Percentiles rank a stretch among this genome's conserved stretches.
phyloP scores from a whole-genome alignment of 2,113 vertebrate species.

The Daboia siamensis region DNA sequence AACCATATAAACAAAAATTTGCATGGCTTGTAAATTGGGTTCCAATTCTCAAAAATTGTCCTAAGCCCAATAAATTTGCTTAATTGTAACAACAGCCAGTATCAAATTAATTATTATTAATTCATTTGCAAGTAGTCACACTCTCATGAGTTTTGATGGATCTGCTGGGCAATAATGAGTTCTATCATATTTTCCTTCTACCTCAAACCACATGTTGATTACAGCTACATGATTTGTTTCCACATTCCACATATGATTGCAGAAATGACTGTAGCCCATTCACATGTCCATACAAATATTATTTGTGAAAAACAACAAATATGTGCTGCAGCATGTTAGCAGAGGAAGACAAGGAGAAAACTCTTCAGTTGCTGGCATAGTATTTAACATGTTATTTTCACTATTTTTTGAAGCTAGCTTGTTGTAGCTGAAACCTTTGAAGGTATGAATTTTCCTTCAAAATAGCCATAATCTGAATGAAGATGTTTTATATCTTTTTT shows the following conservation, averaged over 20 bases:
- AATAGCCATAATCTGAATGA: not conserved
- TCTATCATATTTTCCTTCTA: conserved; percentile 11
- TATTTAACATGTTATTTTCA: conserved; percentile 6
- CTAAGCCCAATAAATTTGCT: conserved; percentile 54
- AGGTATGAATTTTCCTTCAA: not conserved
- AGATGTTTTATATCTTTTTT: not conserved
- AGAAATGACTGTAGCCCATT: not conserved
- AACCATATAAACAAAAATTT: conserved; percentile 63
- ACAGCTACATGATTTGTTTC: rapidly evolving
- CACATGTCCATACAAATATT: not conserved
- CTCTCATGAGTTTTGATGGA: conserved; percentile 38
- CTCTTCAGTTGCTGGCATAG: not conserved
- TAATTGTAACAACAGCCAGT: conserved; percentile 62
- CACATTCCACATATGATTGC: not conserved
- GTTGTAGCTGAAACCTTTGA: not conserved
- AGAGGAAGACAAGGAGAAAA: not conserved
- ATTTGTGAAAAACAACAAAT: not conserved
- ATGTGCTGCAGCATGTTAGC: not conserved
- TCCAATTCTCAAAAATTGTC: conserved; percentile 59
- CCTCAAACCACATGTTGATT: not conserved
- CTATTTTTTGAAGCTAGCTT: not conserved
- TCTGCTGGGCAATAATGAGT: conserved; percentile 14
- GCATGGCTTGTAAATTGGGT: conserved; percentile 64
- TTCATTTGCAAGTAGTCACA: conserved; percentile 51
- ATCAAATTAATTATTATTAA: conserved; percentile 61